A percentile compares a stretch with the other conserved stretches of the same genome.
Evolutionary conservation across 1,140 invertebrate genomes (phyloP).

Genomic region (Lerema accius): DNA sequence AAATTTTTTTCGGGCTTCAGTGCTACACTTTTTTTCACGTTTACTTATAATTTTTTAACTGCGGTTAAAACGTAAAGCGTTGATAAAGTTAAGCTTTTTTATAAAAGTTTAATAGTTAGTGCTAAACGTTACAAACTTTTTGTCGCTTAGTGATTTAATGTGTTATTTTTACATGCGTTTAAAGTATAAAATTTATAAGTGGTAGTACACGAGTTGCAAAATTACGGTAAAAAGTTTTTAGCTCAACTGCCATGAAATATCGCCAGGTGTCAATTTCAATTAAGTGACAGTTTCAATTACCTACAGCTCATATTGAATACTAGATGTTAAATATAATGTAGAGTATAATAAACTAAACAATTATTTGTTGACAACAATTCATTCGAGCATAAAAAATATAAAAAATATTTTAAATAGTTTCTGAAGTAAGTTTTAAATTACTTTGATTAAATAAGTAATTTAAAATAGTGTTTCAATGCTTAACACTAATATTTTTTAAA

Average conservation of each 20-base stretch:
- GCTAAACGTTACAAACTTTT: not conserved
- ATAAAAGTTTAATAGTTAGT: not conserved
- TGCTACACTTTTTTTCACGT: too few relatives aligned
- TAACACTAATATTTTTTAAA: slow-evolving; percentile 16
- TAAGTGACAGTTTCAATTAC: slow-evolving; percentile 4
- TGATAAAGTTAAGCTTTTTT: too few relatives aligned
- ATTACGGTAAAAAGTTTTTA: not conserved
- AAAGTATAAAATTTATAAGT: not conserved
- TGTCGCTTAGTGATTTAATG: not conserved
- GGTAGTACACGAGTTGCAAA: not conserved
- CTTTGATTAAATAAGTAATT: too few relatives aligned
- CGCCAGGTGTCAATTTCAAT: not conserved
- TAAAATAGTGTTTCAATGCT: slow-evolving; percentile 8
- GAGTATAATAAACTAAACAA: not conserved
- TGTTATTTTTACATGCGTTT: not conserved
- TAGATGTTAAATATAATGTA: slow-evolving; percentile 4
- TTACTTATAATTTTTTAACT: too few relatives aligned
- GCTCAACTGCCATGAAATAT: not conserved
- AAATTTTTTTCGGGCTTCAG: too few relatives aligned
- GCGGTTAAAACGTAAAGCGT: too few relatives aligned
- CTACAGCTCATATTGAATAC: not conserved
- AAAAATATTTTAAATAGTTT: too few relatives aligned
- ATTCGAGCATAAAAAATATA: not conserved
- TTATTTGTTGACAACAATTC: not conserved
- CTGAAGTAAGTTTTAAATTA: too few relatives aligned